Evolutionary conservation across 2,888 invertebrate species (phyloP), one percentile per base, ranked within the genome.

Genomic region (Papilio protenor): DNA sequence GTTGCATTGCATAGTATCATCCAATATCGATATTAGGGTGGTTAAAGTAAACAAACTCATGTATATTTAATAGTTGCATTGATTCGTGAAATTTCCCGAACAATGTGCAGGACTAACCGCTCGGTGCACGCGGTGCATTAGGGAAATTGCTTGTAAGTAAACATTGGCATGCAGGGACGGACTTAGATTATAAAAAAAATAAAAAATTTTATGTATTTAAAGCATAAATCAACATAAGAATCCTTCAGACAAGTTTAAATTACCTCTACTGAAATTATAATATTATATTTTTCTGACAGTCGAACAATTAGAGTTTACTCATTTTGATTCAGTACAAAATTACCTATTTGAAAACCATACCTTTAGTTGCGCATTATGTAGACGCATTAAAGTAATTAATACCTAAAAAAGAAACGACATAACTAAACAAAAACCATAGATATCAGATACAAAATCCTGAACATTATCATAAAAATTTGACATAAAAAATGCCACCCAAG

Each of bases 101-200:
- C 77, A 73, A 55, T 76, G 75, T 78, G 77, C 78, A 77, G 79
- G 77, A 78, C 79, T 79, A 77, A 70, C 75, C 64, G 75, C 75
- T 55, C 74, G 73, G 45, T 49, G 59, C 76, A 78, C 45, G 75
- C 69, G 77, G 82, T 83, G 86, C 87, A 87, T 87, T 87, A 87
- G 82, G 83, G 81, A 84, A 86, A 85, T 87, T 87, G 87, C 84
- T 85, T 86, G 86, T 86, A 83, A 83, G 84, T 80, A 82, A 82
- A 81, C 80, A 83, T 81, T 76, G 75, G 16, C 40, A 33, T 61
- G 27, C 75, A 72, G 75, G 64, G 71, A 16, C 71, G 75, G 55
- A 77, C 18, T 74, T 21, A 45, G 5, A 27, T 77, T 61, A 23
- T 70, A 27, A 14, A 45, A 2, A 14, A 12, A 12, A 18, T 52